These are phyloP conservation scores for Acanthopleura granulata DNA, from an alignment of 2,888 invertebrate species.

Conservation along the genomic window DNA sequence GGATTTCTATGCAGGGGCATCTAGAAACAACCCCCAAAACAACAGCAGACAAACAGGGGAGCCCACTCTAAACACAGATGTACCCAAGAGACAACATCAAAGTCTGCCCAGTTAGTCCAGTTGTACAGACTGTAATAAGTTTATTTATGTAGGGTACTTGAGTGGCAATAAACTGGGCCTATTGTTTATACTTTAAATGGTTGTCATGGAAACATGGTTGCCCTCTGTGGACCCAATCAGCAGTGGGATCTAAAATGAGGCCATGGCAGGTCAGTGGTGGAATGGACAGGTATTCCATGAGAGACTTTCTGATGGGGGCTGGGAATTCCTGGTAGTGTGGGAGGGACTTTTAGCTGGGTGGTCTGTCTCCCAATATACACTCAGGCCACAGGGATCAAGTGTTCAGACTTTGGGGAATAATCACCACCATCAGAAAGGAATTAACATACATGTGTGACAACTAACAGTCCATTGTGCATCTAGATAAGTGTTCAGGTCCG, in stretches of 20 bases:
- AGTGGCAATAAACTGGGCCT: neutral
- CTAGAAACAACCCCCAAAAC: too few species aligned
- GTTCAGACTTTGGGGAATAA: too few species aligned
- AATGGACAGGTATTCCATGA: neutral
- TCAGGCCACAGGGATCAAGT: too few species aligned
- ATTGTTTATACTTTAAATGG: neutral
- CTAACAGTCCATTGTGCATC: too few species aligned
- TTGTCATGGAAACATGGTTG: conserved; percentile 4
- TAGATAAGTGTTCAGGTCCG: too few species aligned
- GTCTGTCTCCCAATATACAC: too few species aligned
- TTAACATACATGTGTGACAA: too few species aligned
- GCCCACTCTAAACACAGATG: neutral
- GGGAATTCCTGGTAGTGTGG: too few species aligned
- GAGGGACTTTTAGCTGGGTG: too few species aligned
- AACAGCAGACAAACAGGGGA: neutral
- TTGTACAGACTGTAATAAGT: neutral
- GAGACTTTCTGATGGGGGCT: too few species aligned
- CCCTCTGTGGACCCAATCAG: conserved; percentile 4
- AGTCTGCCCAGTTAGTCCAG: neutral
- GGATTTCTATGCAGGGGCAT: too few species aligned
- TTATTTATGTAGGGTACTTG: conserved; percentile 3
- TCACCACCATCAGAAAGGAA: too few species aligned
- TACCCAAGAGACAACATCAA: conserved; percentile 8
- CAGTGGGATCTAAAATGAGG: neutral
- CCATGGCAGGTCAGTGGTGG: neutral